phyloP scores from a whole-genome alignment of 2,797 vertebrate species.

The Lithobates pipiens region DNA sequence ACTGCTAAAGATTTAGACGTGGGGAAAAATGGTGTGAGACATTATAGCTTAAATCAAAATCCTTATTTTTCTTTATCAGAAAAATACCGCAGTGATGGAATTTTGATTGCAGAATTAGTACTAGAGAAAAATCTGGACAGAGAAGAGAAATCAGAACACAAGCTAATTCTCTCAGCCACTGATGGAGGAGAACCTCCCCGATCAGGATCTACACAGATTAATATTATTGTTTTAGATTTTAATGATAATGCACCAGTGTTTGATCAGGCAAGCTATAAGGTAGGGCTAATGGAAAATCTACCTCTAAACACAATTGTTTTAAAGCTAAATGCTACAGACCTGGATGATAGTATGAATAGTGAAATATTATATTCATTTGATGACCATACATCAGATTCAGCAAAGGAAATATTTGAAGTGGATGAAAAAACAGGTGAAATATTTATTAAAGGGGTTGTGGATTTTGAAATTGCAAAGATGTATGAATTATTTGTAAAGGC shows the following conservation, averaged over 20 bases:
- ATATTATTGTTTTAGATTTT: conserved; percentile 23
- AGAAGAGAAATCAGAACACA: conserved; percentile 40
- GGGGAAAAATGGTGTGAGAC: conserved; percentile 37
- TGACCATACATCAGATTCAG: conserved; percentile 29
- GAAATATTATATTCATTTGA: conserved; percentile 46
- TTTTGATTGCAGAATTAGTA: conserved; percentile 28
- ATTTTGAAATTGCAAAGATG: conserved; percentile 35
- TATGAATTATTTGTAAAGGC: conserved; percentile 44
- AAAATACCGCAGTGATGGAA: conserved; percentile 47
- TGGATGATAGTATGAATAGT: conserved; percentile 32
- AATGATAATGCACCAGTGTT: conserved; percentile 54
- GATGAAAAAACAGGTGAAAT: conserved; percentile 16
- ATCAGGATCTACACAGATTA: conserved; percentile 43
- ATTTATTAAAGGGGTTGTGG: neutral
- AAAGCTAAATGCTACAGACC: conserved; percentile 37
- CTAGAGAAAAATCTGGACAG: conserved; percentile 39
- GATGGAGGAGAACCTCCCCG: conserved; percentile 46
- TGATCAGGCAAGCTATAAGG: conserved; percentile 24
- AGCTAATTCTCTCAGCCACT: conserved; percentile 34
- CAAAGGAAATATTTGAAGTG: conserved; percentile 29
- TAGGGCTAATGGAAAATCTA: conserved; percentile 29
- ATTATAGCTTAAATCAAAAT: conserved; percentile 35
- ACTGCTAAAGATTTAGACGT: conserved; percentile 42
- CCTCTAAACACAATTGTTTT: conserved; percentile 11
- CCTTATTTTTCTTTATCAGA: conserved; percentile 46